A percentile compares a stretch with the other conserved stretches of the same genome.
Conservation (phyloP, 2,113 vertebrate genomes). For the Lates calcarifer region DNA sequence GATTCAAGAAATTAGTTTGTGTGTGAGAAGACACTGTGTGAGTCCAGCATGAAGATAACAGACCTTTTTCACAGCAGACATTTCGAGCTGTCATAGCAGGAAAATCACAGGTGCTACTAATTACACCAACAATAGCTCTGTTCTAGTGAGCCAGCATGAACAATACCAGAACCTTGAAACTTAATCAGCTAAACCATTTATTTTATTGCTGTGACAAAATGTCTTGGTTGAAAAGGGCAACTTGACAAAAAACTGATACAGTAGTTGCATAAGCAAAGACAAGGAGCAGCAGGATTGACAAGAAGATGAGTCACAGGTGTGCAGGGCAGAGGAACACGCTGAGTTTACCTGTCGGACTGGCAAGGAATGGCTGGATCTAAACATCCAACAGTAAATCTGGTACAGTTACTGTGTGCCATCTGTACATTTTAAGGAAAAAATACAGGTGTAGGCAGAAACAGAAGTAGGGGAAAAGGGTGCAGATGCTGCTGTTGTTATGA, state of each 20-base stretch:
- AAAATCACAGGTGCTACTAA: too few species aligned
- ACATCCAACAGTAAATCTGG: background rate
- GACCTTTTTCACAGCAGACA: too few species aligned
- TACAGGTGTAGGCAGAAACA: background rate
- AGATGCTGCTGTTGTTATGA: slow-evolving; percentile 13
- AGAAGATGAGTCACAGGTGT: background rate
- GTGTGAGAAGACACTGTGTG: too few species aligned
- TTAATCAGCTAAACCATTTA: background rate
- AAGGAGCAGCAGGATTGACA: background rate
- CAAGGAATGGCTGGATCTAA: background rate
- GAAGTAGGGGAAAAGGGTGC: background rate
- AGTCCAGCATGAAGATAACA: too few species aligned
- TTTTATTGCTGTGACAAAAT: background rate
- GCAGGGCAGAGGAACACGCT: background rate
- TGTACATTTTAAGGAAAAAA: background rate
- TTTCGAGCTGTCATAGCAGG: too few species aligned
- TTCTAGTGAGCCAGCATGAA: background rate
- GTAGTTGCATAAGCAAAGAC: background rate
- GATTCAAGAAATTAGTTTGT: too few species aligned
- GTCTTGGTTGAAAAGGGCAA: background rate
- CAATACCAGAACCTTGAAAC: background rate
- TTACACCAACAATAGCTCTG: too few species aligned
- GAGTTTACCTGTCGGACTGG: background rate
- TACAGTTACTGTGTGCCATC: background rate
- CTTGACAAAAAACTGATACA: background rate